Conservation (phyloP, 2,888 invertebrate genomes). For the Hirtodrosophila trivittata region DNA sequence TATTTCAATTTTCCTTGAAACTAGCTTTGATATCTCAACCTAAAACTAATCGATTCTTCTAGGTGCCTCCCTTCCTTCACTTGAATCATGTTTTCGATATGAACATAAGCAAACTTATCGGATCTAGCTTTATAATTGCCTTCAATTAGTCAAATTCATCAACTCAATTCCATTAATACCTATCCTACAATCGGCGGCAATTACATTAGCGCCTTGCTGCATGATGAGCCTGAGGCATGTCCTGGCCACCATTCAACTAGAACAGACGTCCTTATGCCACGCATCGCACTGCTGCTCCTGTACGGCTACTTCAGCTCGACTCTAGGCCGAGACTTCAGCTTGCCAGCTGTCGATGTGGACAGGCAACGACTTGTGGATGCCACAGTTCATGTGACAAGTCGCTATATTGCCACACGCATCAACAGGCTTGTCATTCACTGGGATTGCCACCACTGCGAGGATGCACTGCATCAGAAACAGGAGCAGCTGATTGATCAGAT, state of each 20-base stretch:
- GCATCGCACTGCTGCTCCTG: conserved; percentile 3
- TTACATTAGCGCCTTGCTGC: conserved; percentile 45
- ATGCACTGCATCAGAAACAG: conserved; percentile 39
- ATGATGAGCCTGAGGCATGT: conserved; percentile 11
- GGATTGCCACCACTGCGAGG: conserved; percentile 38
- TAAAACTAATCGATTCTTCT: not conserved
- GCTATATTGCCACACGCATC: conserved; percentile 62
- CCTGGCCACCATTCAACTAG: conserved; percentile 17
- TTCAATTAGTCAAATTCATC: conserved; percentile 45
- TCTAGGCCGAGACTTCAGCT: not conserved
- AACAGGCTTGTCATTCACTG: conserved; percentile 66
- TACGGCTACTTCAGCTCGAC: not conserved
- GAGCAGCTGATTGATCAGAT: conserved; percentile 56
- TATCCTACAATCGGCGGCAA: conserved; percentile 29
- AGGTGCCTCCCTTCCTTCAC: too few species aligned
- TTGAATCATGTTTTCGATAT: too few species aligned
- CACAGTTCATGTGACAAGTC: conserved; percentile 45
- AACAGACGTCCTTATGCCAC: conserved; percentile 14
- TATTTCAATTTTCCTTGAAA: not conserved
- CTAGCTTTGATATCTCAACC: too few species aligned
- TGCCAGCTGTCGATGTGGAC: conserved; percentile 22
- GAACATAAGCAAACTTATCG: not conserved
- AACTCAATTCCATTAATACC: conserved; percentile 37
- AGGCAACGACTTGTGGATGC: conserved; percentile 34
- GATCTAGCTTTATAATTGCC: conserved; percentile 17